Evolutionary conservation across 53 echinoderm and acorn worm species (phyloP).

Genomic region (Echinometra lucunter): DNA sequence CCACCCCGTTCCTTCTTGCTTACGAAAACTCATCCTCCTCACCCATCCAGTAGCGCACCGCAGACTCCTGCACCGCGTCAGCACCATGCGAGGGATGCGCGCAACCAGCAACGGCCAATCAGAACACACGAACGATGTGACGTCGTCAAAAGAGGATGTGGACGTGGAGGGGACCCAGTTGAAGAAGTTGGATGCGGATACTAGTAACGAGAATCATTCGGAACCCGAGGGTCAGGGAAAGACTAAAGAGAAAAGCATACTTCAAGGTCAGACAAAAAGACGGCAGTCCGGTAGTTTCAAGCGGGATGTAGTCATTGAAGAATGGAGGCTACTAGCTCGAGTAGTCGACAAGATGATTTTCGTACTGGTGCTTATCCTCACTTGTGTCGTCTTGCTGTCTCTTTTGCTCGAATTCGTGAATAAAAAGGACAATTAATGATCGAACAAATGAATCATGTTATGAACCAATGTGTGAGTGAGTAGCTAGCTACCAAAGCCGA

Average conservation of each 20-base stretch:
- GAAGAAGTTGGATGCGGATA: not conserved
- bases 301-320: constrained; percentile 54
- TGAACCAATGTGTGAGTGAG: not conserved
- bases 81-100: constrained; percentile 12
- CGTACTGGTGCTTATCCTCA: constrained; percentile 26
- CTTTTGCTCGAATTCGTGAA: constrained; percentile 10
- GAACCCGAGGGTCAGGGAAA: too few species aligned
- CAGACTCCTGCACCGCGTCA: constrained; percentile 46
- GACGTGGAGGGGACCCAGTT: not conserved
- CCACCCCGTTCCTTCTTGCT: constrained; percentile 62
- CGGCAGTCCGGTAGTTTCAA: not conserved
- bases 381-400: constrained; percentile 31
- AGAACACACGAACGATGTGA: constrained; percentile 4
- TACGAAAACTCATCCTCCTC: constrained; percentile 58
- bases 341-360: constrained; percentile 63
- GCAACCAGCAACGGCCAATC: constrained; percentile 10
- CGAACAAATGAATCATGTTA: not conserved
- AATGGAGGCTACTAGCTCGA: constrained; percentile 67
- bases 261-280: not conserved
- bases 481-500: not conserved
- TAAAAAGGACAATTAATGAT: not conserved
- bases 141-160: not conserved
- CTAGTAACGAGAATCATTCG: not conserved
- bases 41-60: constrained; percentile 45
- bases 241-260: not conserved